A percentile compares a stretch with the other conserved stretches of the same genome.
These are phyloP conservation scores for Coremacera marginata DNA, from an alignment of 2,888 invertebrate species.

Conservation along the genomic window DNA sequence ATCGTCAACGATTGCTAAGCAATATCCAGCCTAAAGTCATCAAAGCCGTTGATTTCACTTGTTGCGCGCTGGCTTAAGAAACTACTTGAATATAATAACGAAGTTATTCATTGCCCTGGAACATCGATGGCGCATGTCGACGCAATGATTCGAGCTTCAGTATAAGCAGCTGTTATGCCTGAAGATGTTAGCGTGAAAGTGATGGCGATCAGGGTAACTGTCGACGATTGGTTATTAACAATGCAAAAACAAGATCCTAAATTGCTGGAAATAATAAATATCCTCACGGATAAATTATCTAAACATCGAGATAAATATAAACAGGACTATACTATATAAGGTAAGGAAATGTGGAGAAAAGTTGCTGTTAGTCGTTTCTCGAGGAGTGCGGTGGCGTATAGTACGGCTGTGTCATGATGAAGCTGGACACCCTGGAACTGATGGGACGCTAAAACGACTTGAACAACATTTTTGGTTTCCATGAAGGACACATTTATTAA, in stretches of 20 bases:
- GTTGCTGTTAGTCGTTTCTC: too few species aligned
- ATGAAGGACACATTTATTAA: conserved; percentile 13
- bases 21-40: neutral
- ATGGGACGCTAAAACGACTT: conserved; percentile 23
- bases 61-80: conserved; percentile 36
- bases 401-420: conserved; percentile 44
- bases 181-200: too few species aligned
- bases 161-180: conserved; percentile 19
- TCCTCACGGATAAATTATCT: neutral
- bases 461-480: conserved; percentile 27
- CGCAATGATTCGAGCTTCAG: conserved; percentile 52
- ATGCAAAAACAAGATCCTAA: conserved; percentile 43
- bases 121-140: conserved; percentile 59
- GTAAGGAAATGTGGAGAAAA: too few species aligned
- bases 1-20: neutral
- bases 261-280: conserved; percentile 29
- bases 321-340: conserved; percentile 16
- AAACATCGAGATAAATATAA: conserved; percentile 1
- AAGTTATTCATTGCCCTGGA: conserved; percentile 44
- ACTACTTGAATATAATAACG: too few species aligned
- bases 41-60: conserved; percentile 31
- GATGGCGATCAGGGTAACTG: conserved; percentile 29
- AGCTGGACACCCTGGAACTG: conserved; percentile 29
- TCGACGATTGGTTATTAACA: conserved; percentile 42
- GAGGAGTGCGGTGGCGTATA: conserved; percentile 40